A percentile compares a stretch with the other conserved stretches of the same genome.
These are phyloP conservation scores for Melanotaenia parkinsoni DNA, from an alignment of 2,797 vertebrate genomes.

Conservation along the genomic window DNA sequence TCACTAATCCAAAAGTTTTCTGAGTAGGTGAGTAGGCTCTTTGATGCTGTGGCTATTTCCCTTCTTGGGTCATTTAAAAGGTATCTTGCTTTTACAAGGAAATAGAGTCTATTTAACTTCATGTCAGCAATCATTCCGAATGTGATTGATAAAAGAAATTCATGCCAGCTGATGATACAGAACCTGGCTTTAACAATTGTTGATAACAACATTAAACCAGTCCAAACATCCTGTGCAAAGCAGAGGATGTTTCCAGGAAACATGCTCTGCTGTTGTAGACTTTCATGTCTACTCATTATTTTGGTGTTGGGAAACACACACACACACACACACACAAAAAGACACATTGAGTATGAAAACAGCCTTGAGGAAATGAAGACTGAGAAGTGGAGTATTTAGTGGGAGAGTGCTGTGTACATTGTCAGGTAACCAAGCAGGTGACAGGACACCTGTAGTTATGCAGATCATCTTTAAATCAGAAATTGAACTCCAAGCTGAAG, in stretches of 20 bases:
- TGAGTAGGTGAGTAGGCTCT: not conserved
- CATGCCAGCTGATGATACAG: conserved; percentile 1
- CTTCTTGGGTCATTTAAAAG: not conserved
- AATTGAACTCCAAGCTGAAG: too few species aligned
- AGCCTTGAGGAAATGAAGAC: conserved; percentile 2
- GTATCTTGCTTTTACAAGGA: not conserved
- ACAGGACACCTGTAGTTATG: not conserved
- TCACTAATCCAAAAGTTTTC: not conserved
- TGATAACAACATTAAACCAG: conserved; percentile 23
- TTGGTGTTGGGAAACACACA: conserved; percentile 16
- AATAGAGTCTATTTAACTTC: conserved; percentile 1
- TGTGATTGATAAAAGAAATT: conserved; percentile 9
- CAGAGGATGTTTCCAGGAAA: conserved; percentile 41
- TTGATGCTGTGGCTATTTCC: not conserved
- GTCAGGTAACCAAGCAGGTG: not conserved
- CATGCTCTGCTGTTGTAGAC: conserved; percentile 24
- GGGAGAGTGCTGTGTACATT: not conserved
- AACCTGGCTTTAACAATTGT: not conserved
- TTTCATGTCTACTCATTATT: conserved; percentile 44
- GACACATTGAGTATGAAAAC: conserved; percentile 4
- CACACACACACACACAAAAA: not conserved
- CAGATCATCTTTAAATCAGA: not conserved
- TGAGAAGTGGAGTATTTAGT: too few species aligned
- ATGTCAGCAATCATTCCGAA: not conserved
- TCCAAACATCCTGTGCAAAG: conserved; percentile 26